phyloP scores from a whole-genome alignment of 2,888 invertebrate species.

The Leucoma salicis region DNA sequence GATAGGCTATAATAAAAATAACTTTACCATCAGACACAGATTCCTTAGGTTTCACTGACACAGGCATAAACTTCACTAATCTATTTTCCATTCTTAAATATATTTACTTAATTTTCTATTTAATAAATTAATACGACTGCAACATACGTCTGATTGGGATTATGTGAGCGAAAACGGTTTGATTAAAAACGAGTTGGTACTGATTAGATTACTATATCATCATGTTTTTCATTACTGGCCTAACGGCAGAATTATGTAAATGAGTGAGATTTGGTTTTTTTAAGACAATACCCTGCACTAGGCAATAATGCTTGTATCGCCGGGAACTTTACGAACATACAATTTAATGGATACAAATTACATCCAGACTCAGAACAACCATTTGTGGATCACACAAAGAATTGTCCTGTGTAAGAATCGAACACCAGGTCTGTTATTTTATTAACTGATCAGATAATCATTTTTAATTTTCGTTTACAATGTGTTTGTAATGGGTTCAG shows the following conservation, averaged over 20 bases:
- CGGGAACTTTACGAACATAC: too few species aligned
- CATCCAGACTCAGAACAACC: too few species aligned
- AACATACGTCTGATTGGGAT: constrained; percentile 41
- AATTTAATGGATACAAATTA: too few species aligned
- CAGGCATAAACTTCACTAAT: constrained; percentile 47
- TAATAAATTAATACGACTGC: constrained; percentile 28
- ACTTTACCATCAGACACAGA: constrained; percentile 59
- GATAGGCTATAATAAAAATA: too few species aligned
- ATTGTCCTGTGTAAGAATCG: too few species aligned
- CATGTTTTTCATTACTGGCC: constrained; percentile 37
- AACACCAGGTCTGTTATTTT: constrained; percentile 4
- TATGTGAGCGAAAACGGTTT: constrained; percentile 48
- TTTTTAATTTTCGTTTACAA: neutral
- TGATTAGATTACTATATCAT: constrained; percentile 68
- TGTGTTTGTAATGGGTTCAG: too few species aligned
- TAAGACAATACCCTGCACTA: too few species aligned
- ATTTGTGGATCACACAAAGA: too few species aligned
- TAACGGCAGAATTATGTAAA: constrained; percentile 34
- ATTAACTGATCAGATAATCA: neutral
- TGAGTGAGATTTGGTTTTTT: constrained; percentile 15
- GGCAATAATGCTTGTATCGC: too few species aligned
- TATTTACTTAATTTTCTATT: constrained; percentile 11
- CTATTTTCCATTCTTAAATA: constrained; percentile 50
- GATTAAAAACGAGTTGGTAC: constrained; percentile 40
- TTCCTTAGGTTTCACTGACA: constrained; percentile 42